Evolutionary conservation across 2,888 invertebrate species (phyloP).

Genomic region (Lepidochitona cinerea): DNA sequence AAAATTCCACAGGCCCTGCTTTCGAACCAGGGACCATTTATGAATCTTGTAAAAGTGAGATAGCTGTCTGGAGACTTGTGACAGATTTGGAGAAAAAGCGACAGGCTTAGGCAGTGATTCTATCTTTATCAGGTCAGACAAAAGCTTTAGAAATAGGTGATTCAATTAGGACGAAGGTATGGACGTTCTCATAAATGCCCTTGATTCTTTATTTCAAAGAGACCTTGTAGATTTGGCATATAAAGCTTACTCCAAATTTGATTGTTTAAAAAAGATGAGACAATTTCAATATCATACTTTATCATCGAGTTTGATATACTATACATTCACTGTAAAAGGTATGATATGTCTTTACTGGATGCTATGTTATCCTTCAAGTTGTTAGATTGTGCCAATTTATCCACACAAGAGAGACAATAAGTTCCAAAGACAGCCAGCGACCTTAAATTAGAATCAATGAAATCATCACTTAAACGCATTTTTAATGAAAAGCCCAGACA

Average conservation of each 20-base stretch:
- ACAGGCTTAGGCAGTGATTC: no score
- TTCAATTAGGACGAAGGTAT: not conserved
- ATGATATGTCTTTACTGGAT: slow-evolving; percentile 8
- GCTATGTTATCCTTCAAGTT: not conserved
- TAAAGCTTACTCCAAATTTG: slow-evolving; percentile 10
- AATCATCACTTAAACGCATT: not conserved
- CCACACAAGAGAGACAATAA: not conserved
- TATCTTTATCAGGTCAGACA: slow-evolving; percentile 4
- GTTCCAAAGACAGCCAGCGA: not conserved
- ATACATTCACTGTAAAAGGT: not conserved
- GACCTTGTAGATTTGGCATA: slow-evolving; percentile 4
- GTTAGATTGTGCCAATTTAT: not conserved
- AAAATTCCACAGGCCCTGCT: not conserved
- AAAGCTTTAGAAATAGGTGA: slow-evolving; percentile 2
- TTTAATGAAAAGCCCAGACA: not conserved
- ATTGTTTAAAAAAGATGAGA: not conserved
- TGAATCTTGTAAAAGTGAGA: slow-evolving; percentile 13
- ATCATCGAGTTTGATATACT: slow-evolving; percentile 7
- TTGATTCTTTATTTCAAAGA: slow-evolving; percentile 3
- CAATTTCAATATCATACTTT: not conserved
- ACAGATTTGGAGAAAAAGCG: slow-evolving; percentile 9
- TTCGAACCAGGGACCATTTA: not conserved
- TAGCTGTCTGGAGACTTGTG: slow-evolving; percentile 8
- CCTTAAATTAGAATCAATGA: not conserved
- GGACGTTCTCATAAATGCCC: not conserved